A percentile compares a stretch with the other conserved stretches of the same genome.
Conservation (phyloP, 2,888 invertebrate species). For the Euplexia lucipara region DNA sequence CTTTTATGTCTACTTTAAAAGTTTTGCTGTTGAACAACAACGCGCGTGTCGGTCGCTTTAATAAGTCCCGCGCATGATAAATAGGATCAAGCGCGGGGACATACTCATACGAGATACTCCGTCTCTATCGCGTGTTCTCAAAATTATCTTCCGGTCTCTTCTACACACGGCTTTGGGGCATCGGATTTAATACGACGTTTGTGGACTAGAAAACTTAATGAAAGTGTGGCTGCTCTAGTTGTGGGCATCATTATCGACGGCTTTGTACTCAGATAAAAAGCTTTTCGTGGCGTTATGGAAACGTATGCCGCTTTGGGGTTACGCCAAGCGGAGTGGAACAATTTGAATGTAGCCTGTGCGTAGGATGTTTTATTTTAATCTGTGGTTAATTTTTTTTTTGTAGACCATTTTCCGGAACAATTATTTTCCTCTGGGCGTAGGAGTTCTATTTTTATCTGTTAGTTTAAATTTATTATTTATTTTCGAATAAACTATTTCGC, state of each 20-base stretch:
- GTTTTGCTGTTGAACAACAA: constrained; percentile 80
- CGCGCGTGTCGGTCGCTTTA: constrained; percentile 87
- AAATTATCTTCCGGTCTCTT: constrained; percentile 70
- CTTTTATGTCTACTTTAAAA: constrained; percentile 79
- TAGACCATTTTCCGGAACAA: constrained; percentile 22
- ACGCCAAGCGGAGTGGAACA: constrained; percentile 74
- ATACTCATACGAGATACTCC: constrained; percentile 69
- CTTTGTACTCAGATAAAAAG: constrained; percentile 84
- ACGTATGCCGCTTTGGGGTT: constrained; percentile 84
- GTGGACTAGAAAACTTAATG: constrained; percentile 85
- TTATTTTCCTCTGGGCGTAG: background rate
- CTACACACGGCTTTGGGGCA: constrained; percentile 71
- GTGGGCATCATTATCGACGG: constrained; percentile 86
- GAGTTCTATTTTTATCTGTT: background rate
- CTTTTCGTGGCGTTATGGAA: constrained; percentile 80
- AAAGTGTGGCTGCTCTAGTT: constrained; percentile 82
- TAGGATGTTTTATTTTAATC: constrained; percentile 66
- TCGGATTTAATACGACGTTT: constrained; percentile 79
- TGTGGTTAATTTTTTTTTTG: constrained; percentile 35
- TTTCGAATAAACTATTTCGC: background rate
- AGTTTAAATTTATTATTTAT: background rate
- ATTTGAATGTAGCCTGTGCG: constrained; percentile 66
- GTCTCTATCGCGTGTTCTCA: constrained; percentile 68
- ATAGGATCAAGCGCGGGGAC: constrained; percentile 86
- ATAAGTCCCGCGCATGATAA: constrained; percentile 88